Evolutionary conservation across 1,140 invertebrate genomes (phyloP), one percentile per base, ranked within the genome.

Genomic region (Caenorhabditis inopinata): DNA sequence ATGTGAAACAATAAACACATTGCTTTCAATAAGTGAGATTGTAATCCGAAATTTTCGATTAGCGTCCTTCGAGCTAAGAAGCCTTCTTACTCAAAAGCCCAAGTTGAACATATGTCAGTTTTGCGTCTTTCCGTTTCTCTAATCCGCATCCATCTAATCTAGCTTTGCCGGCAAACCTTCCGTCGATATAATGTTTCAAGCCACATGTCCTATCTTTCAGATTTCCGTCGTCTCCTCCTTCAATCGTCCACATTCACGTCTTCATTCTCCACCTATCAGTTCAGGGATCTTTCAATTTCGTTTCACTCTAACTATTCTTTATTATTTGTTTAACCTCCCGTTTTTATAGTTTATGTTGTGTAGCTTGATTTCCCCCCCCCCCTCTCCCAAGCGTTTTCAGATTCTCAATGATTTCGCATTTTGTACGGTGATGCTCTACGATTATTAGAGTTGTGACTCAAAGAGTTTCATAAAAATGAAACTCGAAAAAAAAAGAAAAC

Each of bases 391-490:
- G 58, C 58, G 58, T 68, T 42, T 68, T 68, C 58, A 68, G 58
- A 68, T 68, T 68, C 58, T 68, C 58, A 68, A 68, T 68, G 58
- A 68, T 68, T 68, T 68, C 58, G 58, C 58, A 68, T 38, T 68
- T 68, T 68, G 58, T 68, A 68, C 58, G 58, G 58, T 68, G 58
- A 38, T 42, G 58, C 58, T 68, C 58, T 68, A 42, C 32, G n/a
- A 21, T 68, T 32, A 35, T 53, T 68, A 42, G 58, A 38, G 58
- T 25, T 38, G 58, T 68, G 58, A 68, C 32, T 68, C 32, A 42
- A 42, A 42, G 14, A 42, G 9, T 2, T 21, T 4, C 6, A 18
- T 48, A 18, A 6, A 53, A 12, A 12, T 27, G 9, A 25, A 53
- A 53, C 5, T 25, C 4, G 6, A 58, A 58, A 58, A 58, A 58